phyloP scores from a whole-genome alignment of 2,113 vertebrate genomes.

The Otus sunia region DNA sequence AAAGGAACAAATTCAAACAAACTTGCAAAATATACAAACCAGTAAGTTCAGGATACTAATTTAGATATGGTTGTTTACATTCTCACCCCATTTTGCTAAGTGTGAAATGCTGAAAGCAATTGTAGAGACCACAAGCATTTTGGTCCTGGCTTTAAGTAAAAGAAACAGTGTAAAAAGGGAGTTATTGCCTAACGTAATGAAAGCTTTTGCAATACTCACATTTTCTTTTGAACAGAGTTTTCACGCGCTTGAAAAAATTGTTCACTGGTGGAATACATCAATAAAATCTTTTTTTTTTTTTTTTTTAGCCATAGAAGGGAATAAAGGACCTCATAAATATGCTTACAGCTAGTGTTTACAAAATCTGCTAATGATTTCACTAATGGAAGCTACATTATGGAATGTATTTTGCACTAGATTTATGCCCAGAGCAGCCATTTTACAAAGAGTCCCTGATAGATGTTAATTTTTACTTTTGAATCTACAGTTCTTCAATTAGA shows the following conservation, averaged over 20 bases:
- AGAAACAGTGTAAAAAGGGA: not conserved
- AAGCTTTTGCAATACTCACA: not conserved
- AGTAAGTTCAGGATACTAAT: slow-evolving; percentile 35
- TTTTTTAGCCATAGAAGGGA: not conserved
- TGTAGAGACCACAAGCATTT: slow-evolving; percentile 29
- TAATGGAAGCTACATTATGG: slow-evolving; percentile 40
- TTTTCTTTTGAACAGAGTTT: slow-evolving; percentile 41
- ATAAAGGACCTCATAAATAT: slow-evolving; percentile 34
- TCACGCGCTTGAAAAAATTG: slow-evolving; percentile 30
- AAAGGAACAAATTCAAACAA: slow-evolving; percentile 60
- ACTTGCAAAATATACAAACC: slow-evolving; percentile 51
- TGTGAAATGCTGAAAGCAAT: slow-evolving; percentile 20
- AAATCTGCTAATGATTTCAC: slow-evolving; percentile 55
- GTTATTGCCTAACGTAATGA: not conserved
- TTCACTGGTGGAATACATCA: not conserved
- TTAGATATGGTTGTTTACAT: slow-evolving; percentile 50
- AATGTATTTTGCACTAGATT: slow-evolving; percentile 3
- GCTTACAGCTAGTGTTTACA: slow-evolving; percentile 53
- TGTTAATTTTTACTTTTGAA: not conserved
- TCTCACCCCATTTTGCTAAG: slow-evolving; percentile 38
- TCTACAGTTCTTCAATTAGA: not conserved
- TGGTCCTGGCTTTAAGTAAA: slow-evolving; percentile 25
- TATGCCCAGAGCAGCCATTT: not conserved
- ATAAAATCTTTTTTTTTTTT: not conserved
- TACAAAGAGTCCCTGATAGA: not conserved